Evolutionary conservation across 2,797 vertebrate genomes (phyloP), one percentile per base, ranked within the genome.

Genomic region (Nyctibius grandis): DNA sequence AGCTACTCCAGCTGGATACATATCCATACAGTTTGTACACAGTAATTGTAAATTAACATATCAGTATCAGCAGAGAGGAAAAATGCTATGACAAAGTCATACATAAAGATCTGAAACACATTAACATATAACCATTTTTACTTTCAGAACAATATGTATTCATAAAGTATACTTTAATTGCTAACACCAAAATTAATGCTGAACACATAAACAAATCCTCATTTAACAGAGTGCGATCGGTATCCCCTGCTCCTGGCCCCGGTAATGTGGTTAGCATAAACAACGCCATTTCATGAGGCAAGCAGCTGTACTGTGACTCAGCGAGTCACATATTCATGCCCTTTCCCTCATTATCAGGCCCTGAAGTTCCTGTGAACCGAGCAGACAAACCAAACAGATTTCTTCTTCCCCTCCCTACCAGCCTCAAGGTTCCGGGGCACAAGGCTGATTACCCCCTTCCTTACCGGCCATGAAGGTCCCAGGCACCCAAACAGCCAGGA

Each of bases 311-410:
- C n/a, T 65, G 40, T 29, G 36, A 64, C 17, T 0, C 0, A 8
- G 2, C 2, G 8, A 54, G 44, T 54, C 21, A 60, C 0, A 1
- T 34, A 38, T 28, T 82, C 3, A 1, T 31, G 28, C 11, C 12
- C 28, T 11, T 48, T 68, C 21, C 57, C 19, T 61, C 22, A 15
- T 31, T 76, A 53, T 42, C 26, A 67, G 29, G n/a, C 20, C 16
- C 29, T 57, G 29, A 68, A 74, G 15, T 34, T 54, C 38, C 21
- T 44, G 40, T 22, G 21, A 84, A 89, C 6, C 29, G 70, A 61
- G 15, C 0, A 65, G 7, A 63, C 31, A 51, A 54, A 48, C 4
- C 9, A 64, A 31, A 54, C 13, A 54, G 23, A 15, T 72, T 72
- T 75, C 28, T 77, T 61, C 60, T 47, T 21, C 7, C 7, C 9